Base-by-base conservation (phyloP, 2,888 invertebrate species). In the Chloroclysta siterata region DNA sequence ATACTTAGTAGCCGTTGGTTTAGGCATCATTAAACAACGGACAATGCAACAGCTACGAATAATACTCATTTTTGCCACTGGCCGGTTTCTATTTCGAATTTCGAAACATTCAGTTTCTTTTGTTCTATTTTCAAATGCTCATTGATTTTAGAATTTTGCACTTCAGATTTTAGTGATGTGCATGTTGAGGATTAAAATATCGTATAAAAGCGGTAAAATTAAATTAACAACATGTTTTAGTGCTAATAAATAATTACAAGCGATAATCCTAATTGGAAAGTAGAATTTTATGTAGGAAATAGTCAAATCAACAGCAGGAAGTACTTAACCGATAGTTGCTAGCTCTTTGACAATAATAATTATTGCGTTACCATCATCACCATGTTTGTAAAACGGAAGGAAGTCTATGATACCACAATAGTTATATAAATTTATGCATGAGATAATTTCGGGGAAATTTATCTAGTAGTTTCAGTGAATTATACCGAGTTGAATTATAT, bases 1-100 rank as follows among this genome's bases (percentile, higher is more conserved):
- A 22, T 22, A 22, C 22, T 22, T 22, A 56, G 53, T 33, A 44
- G 14, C 7, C 5, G 17, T 46, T 2, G 10, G 46, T 46, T 46
- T 46, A 47, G 41, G 52, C 53, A 60, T 53, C 53, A 60, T 53
- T 60, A 60, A 48, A 48, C 50, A 53, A 46, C n/a, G 42, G n/a
- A 46, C 17, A 47, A 42, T 46, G 46, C 54, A 54, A 42, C 51
- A 52, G 52, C 46, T 53, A 60, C 50, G 14, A 61, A 46, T 55
- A 22, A 33, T 44, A 46, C 39, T 28, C 17, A 55, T 44, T 52
- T 33, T 56, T 42, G 22, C 48, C 14, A 44, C 54, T 50, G 48
- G 46, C 53, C 46, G n/a, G 29, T 54, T 52, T 62, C 56, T 56
- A 52, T 46, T 36, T 46, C 28, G 11, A 56, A 56, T 61, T 51